Base-by-base conservation (phyloP, 2,888 invertebrate genomes). In the Tinea trinotella region DNA sequence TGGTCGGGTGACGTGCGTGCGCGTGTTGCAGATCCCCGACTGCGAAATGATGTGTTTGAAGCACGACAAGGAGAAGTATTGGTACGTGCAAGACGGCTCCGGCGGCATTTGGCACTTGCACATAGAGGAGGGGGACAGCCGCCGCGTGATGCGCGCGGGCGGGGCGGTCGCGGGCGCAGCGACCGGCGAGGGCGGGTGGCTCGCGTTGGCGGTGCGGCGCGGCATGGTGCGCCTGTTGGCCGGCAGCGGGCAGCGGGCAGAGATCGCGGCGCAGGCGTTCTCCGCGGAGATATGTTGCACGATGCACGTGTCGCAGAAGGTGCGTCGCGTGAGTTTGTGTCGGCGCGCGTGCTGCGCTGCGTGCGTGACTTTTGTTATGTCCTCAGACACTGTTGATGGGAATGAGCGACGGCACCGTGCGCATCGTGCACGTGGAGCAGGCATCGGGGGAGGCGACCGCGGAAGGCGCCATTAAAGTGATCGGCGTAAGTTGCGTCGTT, bases 21-120 rank as follows among this genome's bases (percentile, higher is more conserved):
- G n/a, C n/a, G n/a, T 48, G 40, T 68, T 65, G 1, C 64, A 85
- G 85, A 81, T 84, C 10, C 78, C 82, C 50, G 6, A 35, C 9
- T 35, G 17, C 19, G 74, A 83, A 64, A 80, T 86, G 56, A 84
- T 87, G 82, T 73, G 74, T 48, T 62, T 87, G 1, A 79, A 74
- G 64, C 82, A 82, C 56, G 78, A 82, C 55, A 81, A 86, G 57
- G 77, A 78, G n/a, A 66, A 70, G 57, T 80, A 74, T 50, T 93
- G 92, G 90, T 95, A 92, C 71, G 93, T 91, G 13, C 96, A 96
- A 10, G 12, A 24, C 17, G 94, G 92, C 1, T 92, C 91, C 59
- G 96, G 96, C 9, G 95, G 94, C 1, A 86, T 97, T 50, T 48
- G 48, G 48, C 18, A n/a, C 10, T 10, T 48, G 15, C 19, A 17